Evolutionary conservation across 2,113 vertebrate species (phyloP).

Genomic region (Pipa parva): DNA sequence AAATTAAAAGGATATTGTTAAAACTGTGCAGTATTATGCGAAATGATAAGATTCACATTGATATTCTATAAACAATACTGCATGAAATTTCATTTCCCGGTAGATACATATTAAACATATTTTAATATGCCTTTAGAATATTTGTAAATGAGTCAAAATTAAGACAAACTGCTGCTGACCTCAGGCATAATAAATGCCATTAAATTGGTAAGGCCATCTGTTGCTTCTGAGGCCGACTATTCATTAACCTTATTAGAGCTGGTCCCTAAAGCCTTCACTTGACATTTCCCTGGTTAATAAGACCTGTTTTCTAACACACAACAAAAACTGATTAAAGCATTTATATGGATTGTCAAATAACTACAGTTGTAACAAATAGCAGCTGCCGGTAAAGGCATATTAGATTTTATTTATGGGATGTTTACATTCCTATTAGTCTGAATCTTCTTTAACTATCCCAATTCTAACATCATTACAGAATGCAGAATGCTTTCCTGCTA

Average conservation of each 20-base stretch:
- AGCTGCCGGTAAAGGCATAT: conserved; percentile 37
- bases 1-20: too few species aligned
- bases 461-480: conserved; percentile 29
- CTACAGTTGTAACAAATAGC: conserved; percentile 30
- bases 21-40: conserved; percentile 33
- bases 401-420: conserved; percentile 26
- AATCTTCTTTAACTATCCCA: conserved; percentile 22
- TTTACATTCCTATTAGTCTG: conserved; percentile 25
- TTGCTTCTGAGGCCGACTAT: conserved; percentile 63
- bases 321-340: conserved; percentile 53
- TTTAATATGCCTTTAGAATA: conserved; percentile 63
- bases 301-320: conserved; percentile 50
- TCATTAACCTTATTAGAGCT: conserved; percentile 68
- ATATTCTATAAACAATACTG: conserved; percentile 58
- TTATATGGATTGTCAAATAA: conserved; percentile 48
- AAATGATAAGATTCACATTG: conserved; percentile 55
- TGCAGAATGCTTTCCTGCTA: conserved; percentile 21
- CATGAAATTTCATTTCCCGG: conserved; percentile 60
- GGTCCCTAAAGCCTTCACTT: conserved; percentile 58
- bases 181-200: conserved; percentile 63
- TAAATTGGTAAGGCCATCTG: conserved; percentile 61
- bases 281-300: conserved; percentile 63
- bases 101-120: conserved; percentile 57
- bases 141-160: conserved; percentile 64
- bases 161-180: conserved; percentile 64